These are phyloP conservation scores for Tipula vernalis DNA, from an alignment of 2,888 invertebrate species.

Conservation along the genomic window DNA sequence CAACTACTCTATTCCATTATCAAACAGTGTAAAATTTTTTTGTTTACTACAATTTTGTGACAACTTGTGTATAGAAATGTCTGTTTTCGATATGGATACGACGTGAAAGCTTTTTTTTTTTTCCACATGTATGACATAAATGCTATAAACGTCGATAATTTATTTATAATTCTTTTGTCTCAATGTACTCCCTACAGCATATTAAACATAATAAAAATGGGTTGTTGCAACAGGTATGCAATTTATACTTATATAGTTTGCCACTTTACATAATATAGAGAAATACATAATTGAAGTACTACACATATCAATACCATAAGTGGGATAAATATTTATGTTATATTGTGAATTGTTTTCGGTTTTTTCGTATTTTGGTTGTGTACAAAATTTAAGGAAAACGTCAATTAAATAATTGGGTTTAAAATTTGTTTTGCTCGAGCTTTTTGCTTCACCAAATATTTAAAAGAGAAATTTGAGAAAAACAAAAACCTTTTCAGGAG, in stretches of 20 bases:
- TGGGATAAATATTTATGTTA: background rate
- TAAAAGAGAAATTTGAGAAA: no score
- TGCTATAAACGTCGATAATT: background rate
- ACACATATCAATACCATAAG: no score
- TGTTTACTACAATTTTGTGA: background rate
- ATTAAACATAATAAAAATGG: background rate
- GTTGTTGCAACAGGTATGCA: background rate
- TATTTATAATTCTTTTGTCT: background rate
- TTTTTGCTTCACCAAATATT: no score
- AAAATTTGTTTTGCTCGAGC: background rate
- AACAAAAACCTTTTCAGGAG: no score
- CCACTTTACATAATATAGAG: no score
- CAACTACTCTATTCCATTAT: background rate
- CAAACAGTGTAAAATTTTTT: background rate
- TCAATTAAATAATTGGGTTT: background rate
- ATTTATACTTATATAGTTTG: background rate
- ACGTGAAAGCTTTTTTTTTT: background rate
- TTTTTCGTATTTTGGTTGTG: background rate
- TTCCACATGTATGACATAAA: background rate
- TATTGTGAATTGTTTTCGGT: background rate
- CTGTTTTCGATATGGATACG: no score
- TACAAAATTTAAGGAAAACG: background rate
- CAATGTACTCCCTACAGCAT: background rate
- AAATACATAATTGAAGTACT: no score
- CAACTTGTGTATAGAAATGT: background rate